These are phyloP conservation scores for Emydura subglobosa DNA, from an alignment of 2,113 vertebrate genomes.

Conservation along the genomic window DNA sequence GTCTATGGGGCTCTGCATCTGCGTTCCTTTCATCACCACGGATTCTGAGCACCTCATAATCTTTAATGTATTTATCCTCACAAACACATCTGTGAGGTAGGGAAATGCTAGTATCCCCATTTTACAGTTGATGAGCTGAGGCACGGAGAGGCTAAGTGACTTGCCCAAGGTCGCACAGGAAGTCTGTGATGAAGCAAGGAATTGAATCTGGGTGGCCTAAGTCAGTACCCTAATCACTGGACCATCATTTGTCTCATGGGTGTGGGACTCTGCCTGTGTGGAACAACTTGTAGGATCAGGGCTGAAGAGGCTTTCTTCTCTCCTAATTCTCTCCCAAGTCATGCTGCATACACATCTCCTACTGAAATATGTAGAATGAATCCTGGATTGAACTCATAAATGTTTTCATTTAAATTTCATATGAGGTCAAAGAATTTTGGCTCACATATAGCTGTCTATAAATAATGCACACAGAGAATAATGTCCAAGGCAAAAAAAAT, in stretches of 20 bases:
- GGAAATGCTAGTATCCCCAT: neutral
- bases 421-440: neutral
- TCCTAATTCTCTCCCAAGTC: neutral
- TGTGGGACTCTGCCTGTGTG: neutral
- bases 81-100: neutral
- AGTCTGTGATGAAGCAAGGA: neutral
- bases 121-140: neutral
- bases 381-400: neutral
- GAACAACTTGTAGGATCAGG: neutral
- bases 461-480: neutral
- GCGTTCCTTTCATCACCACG: neutral
- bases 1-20: neutral
- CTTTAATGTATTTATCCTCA: neutral
- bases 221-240: neutral
- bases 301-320: neutral
- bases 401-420: neutral
- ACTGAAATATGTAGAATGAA: neutral
- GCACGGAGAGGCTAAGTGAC: rapidly evolving
- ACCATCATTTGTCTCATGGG: neutral
- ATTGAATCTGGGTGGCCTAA: neutral
- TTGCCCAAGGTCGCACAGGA: neutral
- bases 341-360: neutral
- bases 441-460: neutral
- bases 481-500: neutral
- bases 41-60: neutral